phyloP scores from a whole-genome alignment of 2,888 invertebrate species.

The Eristalis arbustorum region DNA sequence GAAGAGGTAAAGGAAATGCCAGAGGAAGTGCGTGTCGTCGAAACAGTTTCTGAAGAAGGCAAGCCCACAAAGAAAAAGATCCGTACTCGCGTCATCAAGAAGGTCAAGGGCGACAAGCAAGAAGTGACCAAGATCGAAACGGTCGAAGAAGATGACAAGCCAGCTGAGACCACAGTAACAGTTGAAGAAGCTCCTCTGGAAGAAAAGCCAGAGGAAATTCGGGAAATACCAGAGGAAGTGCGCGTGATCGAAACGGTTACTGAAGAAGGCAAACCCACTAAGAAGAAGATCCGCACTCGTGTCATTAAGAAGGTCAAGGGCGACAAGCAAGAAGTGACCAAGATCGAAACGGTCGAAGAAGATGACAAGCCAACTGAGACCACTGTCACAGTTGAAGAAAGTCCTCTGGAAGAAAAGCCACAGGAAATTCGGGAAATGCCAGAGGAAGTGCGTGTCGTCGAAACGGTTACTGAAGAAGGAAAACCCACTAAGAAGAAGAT shows the following conservation, averaged over 20 bases:
- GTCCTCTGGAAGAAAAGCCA: constrained; percentile 42
- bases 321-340: constrained; percentile 76
- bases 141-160: constrained; percentile 35
- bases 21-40: constrained; percentile 25
- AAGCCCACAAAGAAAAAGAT: constrained; percentile 44
- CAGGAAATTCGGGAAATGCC: constrained; percentile 43
- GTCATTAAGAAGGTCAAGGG: constrained; percentile 62
- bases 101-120: constrained; percentile 38
- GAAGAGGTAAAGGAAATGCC: constrained; percentile 20
- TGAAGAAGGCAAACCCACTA: constrained; percentile 36
- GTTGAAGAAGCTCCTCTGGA: constrained; percentile 25
- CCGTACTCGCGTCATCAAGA: constrained; percentile 34
- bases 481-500: constrained; percentile 46
- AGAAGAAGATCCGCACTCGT: constrained; percentile 48
- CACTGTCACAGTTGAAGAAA: constrained; percentile 76
- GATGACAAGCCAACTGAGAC: constrained; percentile 75
- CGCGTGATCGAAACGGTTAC: constrained; percentile 5
- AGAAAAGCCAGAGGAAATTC: constrained; percentile 27
- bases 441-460: constrained; percentile 35
- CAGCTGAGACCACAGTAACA: constrained; percentile 33
- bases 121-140: constrained; percentile 44
- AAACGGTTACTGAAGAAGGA: constrained; percentile 23
- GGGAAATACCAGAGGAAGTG: constrained; percentile 33
- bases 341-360: constrained; percentile 77
- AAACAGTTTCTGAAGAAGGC: constrained; percentile 20